Evolutionary conservation across 2,797 vertebrate species (phyloP).

Genomic region (Hoplostethus atlanticus): DNA sequence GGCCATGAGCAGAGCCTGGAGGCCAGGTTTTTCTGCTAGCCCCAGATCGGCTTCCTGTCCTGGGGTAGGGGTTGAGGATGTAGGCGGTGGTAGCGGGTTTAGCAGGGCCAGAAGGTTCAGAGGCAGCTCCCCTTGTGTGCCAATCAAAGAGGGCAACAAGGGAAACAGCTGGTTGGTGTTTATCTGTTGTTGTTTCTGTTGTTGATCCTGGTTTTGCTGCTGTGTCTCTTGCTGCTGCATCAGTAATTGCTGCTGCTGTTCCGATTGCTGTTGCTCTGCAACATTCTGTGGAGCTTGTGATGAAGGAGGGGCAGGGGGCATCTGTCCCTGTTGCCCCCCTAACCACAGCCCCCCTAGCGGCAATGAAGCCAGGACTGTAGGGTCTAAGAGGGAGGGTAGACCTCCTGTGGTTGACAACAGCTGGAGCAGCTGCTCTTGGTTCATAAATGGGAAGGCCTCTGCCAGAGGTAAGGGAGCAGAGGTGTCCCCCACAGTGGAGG

Average conservation of each 20-base stretch:
- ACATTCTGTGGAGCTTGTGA: conserved; percentile 64
- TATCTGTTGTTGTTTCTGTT: conserved; percentile 84
- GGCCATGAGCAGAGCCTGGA: conserved; percentile 89
- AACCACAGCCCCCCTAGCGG: conserved; percentile 81
- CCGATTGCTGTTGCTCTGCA: conserved; percentile 69
- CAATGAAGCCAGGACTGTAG: conserved; percentile 82
- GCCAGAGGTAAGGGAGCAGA: conserved; percentile 78
- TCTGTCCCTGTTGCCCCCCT: conserved; percentile 77
- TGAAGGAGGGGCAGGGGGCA: conserved; percentile 52
- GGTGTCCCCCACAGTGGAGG: conserved; percentile 68
- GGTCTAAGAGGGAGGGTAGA: conserved; percentile 85
- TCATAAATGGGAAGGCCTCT: conserved; percentile 92
- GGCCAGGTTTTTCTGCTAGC: conserved; percentile 79
- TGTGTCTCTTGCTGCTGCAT: conserved; percentile 67
- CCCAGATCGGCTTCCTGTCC: conserved; percentile 83
- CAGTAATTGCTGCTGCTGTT: conserved; percentile 67
- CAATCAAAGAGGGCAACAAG: conserved; percentile 83
- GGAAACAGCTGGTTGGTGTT: conserved; percentile 75
- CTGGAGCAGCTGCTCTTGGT: conserved; percentile 91
- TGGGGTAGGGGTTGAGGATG: conserved; percentile 77
- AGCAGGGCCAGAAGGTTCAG: conserved; percentile 85
- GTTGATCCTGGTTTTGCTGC: conserved; percentile 76
- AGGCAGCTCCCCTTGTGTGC: conserved; percentile 83
- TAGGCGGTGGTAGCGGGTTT: conserved; percentile 84
- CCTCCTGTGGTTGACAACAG: conserved; percentile 85